phyloP scores from a whole-genome alignment of 2,797 vertebrate species.

The Tenualosa ilisha region DNA sequence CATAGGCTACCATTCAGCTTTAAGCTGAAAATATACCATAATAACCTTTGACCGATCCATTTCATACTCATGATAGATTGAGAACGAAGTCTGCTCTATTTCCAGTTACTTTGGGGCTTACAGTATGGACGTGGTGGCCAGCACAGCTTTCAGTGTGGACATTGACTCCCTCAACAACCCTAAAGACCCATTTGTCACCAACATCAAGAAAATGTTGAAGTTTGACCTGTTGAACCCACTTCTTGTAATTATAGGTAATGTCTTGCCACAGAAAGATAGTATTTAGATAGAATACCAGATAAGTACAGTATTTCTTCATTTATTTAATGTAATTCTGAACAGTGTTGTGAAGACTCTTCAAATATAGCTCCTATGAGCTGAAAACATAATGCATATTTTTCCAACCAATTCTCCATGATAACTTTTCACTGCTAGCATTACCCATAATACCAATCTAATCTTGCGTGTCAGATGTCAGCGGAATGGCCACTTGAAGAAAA shows the following conservation, averaged over 20 bases:
- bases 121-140: constrained; percentile 81
- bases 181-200: constrained; percentile 73
- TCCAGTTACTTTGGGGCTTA: constrained; percentile 74
- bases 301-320: too few species aligned
- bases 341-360: too few species aligned
- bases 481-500: too few species aligned
- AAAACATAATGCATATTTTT: too few species aligned
- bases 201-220: constrained; percentile 77
- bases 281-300: too few species aligned
- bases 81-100: neutral
- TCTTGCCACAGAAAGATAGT: neutral
- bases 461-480: too few species aligned
- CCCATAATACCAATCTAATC: too few species aligned
- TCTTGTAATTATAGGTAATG: constrained; percentile 64
- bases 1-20: neutral
- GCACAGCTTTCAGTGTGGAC: constrained; percentile 78
- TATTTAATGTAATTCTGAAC: too few species aligned
- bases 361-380: too few species aligned
- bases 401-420: too few species aligned
- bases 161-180: constrained; percentile 79
- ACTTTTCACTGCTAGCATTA: too few species aligned
- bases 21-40: neutral
- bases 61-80: too few species aligned
- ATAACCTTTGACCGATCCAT: neutral
- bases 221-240: constrained; percentile 66